phyloP scores from a whole-genome alignment of 2,797 vertebrate genomes.

The Hozukius guyotensis region DNA sequence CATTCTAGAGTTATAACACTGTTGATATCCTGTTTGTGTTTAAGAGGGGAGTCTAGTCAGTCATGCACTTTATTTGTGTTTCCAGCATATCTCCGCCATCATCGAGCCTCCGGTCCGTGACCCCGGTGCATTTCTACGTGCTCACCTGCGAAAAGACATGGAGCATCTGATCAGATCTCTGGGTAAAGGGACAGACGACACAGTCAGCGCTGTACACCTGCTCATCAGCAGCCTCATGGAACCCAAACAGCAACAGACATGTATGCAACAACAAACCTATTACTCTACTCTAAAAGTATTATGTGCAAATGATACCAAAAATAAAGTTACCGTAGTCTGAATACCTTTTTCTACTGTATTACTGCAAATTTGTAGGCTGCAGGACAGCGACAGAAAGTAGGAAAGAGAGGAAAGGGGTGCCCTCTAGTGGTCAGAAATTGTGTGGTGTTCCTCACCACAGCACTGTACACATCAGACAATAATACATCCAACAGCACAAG shows the following conservation, averaged over 20 bases:
- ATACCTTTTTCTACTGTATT: neutral
- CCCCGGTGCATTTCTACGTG: slow-evolving; percentile 79
- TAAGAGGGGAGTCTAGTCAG: neutral
- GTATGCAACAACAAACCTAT: slow-evolving; percentile 75
- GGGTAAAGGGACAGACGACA: slow-evolving; percentile 89
- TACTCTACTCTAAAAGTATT: neutral
- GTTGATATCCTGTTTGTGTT: neutral
- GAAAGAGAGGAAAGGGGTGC: neutral
- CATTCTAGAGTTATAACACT: neutral
- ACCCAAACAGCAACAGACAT: slow-evolving; percentile 48
- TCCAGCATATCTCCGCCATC: slow-evolving; percentile 70
- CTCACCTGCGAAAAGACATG: slow-evolving; percentile 87
- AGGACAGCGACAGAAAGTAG: neutral
- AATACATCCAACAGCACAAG: no score
- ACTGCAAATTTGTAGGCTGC: neutral
- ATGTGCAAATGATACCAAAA: neutral
- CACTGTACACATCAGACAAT: no score
- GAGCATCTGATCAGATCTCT: slow-evolving; percentile 84
- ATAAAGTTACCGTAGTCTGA: neutral
- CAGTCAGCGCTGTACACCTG: slow-evolving; percentile 81
- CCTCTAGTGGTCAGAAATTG: slow-evolving; percentile 26
- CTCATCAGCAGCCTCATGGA: slow-evolving; percentile 80
- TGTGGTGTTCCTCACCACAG: neutral
- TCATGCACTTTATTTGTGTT: slow-evolving; percentile 25
- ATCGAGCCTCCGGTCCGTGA: slow-evolving; percentile 83